phyloP scores from a whole-genome alignment of 2,797 vertebrate species.

The Hylomyscus alleni region DNA sequence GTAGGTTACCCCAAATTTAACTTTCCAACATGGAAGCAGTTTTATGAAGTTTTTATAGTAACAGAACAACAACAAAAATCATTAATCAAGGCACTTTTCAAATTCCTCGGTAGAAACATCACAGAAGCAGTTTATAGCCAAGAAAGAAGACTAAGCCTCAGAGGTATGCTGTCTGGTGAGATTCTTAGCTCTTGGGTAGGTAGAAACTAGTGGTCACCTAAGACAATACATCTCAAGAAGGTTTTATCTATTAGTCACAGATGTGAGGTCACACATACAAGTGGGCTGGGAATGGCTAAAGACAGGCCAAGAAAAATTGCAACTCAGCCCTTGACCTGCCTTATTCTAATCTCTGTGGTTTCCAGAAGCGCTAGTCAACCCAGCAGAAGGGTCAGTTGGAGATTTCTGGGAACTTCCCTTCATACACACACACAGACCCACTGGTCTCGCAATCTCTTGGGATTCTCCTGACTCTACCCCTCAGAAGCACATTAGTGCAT shows the following conservation, averaged over 20 bases:
- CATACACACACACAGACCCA: background rate
- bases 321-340: background rate
- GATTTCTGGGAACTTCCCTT: background rate
- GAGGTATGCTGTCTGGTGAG: too few species aligned
- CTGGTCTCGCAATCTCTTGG: background rate
- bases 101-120: too few species aligned
- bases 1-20: background rate
- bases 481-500: background rate
- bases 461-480: background rate
- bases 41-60: background rate
- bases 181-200: background rate
- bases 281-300: background rate
- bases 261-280: background rate
- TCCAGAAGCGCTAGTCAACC: background rate
- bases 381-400: background rate
- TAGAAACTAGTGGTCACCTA: background rate
- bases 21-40: background rate
- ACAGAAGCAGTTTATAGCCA: background rate
- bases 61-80: background rate
- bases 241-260: background rate
- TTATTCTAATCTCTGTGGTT: background rate
- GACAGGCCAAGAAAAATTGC: background rate
- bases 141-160: background rate
- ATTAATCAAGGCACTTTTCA: background rate
- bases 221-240: too few species aligned